Conservation (phyloP, 2,888 invertebrate species). For the Acronicta alni region DNA sequence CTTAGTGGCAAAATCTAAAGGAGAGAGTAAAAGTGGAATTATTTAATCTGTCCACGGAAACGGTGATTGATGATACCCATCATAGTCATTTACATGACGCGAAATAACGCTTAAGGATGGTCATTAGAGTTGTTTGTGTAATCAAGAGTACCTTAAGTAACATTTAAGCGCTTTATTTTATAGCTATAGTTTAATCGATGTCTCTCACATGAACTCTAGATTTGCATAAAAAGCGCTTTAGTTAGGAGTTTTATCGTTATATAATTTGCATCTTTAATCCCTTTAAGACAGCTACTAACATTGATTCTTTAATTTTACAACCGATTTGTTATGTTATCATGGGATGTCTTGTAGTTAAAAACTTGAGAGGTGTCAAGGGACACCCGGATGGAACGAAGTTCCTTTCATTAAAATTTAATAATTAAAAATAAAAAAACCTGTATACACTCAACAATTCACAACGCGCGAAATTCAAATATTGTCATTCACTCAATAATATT, state of each 20-base stretch:
- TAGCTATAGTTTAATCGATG: too few species aligned
- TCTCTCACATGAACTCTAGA: not conserved
- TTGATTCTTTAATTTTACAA: not conserved
- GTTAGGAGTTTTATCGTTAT: not conserved
- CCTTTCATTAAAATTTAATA: too few species aligned
- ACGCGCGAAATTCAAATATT: too few species aligned
- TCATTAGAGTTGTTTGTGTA: constrained; percentile 49
- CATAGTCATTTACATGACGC: constrained; percentile 52
- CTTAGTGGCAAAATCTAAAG: constrained; percentile 39
- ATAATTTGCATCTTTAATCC: not conserved
- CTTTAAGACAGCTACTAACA: not conserved
- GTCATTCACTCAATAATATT: too few species aligned
- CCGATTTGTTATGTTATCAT: constrained; percentile 6
- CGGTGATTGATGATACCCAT: constrained; percentile 59
- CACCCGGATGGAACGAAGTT: too few species aligned
- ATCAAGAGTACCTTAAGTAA: constrained; percentile 21
- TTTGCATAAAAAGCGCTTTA: constrained; percentile 27
- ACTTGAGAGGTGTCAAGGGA: too few species aligned
- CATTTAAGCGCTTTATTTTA: constrained; percentile 17
- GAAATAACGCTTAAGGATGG: constrained; percentile 42
- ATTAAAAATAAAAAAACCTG: too few species aligned
- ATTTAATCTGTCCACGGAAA: constrained; percentile 66
- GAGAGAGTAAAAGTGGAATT: constrained; percentile 53
- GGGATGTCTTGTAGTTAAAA: not conserved
- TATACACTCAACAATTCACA: too few species aligned